Conservation (phyloP, 2,797 vertebrate species). For the Sternotherus odoratus region DNA sequence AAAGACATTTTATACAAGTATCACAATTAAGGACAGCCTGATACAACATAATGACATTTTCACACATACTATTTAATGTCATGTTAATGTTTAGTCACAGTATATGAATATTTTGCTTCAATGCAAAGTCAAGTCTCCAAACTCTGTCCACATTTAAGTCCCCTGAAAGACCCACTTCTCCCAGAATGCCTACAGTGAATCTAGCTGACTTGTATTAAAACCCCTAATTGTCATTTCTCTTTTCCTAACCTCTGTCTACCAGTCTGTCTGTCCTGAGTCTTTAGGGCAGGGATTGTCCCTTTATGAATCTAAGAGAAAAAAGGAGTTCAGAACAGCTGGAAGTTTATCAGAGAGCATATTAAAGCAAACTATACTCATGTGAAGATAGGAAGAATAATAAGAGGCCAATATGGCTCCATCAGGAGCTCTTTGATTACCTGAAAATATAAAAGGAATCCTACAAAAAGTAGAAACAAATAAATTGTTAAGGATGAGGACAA, state of each 20-base stretch:
- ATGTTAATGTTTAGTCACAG: background rate
- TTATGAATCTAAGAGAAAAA: too few species aligned
- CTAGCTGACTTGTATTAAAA: background rate
- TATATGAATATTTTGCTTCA: background rate
- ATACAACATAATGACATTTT: background rate
- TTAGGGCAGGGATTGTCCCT: background rate
- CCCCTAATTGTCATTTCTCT: background rate
- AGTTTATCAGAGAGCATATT: too few species aligned
- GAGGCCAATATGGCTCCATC: background rate
- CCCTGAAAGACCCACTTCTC: background rate
- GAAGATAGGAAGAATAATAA: too few species aligned
- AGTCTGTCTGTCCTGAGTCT: background rate
- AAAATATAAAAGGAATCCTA: background rate
- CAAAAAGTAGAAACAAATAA: background rate
- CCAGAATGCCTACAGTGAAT: fast-evolving
- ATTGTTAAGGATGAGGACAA: background rate
- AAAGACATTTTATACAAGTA: background rate
- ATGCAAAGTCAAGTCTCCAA: too few species aligned
- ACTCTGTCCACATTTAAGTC: background rate
- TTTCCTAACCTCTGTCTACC: background rate
- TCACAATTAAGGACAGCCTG: background rate
- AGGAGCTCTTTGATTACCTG: background rate
- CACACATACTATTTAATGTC: background rate
- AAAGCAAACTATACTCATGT: too few species aligned
- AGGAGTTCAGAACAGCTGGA: too few species aligned